Conservation (phyloP, 2,113 vertebrate genomes). For the Petroica traversi region DNA sequence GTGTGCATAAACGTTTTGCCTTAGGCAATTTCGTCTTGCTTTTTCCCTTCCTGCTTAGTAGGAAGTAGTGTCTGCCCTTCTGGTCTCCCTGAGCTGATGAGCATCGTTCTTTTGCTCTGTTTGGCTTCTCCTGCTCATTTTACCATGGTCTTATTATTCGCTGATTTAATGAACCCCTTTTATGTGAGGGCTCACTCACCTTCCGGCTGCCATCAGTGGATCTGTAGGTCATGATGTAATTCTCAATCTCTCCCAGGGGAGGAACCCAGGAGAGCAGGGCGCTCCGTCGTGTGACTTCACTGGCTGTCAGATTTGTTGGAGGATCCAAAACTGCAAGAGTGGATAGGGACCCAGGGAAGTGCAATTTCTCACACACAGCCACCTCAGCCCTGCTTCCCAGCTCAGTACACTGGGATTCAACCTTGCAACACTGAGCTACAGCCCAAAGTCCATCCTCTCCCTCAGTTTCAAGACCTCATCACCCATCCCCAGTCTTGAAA, state of each 20-base stretch:
- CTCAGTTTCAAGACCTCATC: background rate
- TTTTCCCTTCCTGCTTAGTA: background rate
- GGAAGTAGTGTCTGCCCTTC: background rate
- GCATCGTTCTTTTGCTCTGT: background rate
- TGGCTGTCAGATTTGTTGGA: slow-evolving; percentile 90
- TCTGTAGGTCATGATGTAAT: slow-evolving; percentile 95
- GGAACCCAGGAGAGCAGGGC: slow-evolving; percentile 93
- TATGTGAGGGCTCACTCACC: slow-evolving; percentile 73
- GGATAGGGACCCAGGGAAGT: background rate
- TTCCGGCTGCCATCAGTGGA: slow-evolving; percentile 86
- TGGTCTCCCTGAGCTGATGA: background rate
- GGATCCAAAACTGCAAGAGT: slow-evolving; percentile 86
- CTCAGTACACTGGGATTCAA: background rate
- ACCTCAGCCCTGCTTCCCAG: background rate
- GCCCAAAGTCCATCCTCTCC: background rate
- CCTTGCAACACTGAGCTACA: background rate
- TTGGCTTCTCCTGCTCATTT: background rate
- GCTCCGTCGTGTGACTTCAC: slow-evolving; percentile 89
- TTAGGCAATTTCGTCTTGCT: background rate
- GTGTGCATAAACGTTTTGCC: background rate
- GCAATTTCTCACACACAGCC: background rate
- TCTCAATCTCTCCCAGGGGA: slow-evolving; percentile 88
- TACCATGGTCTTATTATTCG: background rate
- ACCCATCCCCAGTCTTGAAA: background rate
- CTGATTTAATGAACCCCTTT: background rate